A percentile compares a stretch with the other conserved stretches of the same genome.
phyloP scores from a whole-genome alignment of 2,797 vertebrate genomes.

The Poecilia picta region DNA sequence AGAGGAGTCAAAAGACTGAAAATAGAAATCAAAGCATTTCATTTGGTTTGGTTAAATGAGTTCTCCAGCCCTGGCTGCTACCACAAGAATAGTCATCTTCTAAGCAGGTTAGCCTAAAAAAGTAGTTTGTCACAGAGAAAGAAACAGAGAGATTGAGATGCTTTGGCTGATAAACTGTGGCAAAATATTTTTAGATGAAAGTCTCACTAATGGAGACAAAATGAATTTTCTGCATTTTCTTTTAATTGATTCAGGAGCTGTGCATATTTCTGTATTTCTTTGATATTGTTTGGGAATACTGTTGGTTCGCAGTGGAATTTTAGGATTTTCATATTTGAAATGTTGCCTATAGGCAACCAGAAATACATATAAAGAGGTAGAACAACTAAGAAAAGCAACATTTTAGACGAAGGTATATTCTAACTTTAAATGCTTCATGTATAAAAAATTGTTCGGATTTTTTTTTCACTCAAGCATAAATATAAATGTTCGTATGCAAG shows the following conservation, averaged over 20 bases:
- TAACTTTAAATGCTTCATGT: background rate
- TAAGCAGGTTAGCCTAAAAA: slow-evolving; percentile 50
- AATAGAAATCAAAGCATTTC: slow-evolving; percentile 40
- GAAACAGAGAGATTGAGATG: background rate
- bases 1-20: slow-evolving; percentile 11
- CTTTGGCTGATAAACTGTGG: background rate
- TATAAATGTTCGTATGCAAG: background rate
- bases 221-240: background rate
- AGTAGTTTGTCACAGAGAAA: background rate
- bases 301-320: background rate
- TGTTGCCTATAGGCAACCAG: background rate
- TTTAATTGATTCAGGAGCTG: no score
- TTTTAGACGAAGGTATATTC: background rate
- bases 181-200: background rate
- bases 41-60: slow-evolving; percentile 20
- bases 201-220: background rate
- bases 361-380: background rate
- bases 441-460: background rate
- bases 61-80: slow-evolving; percentile 19
- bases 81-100: slow-evolving; percentile 14
- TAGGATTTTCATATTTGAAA: background rate
- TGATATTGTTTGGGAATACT: background rate
- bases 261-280: background rate
- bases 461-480: background rate
- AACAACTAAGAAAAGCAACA: background rate